phyloP scores from a whole-genome alignment of 1,140 invertebrate genomes.

The Microplitis mediator region DNA sequence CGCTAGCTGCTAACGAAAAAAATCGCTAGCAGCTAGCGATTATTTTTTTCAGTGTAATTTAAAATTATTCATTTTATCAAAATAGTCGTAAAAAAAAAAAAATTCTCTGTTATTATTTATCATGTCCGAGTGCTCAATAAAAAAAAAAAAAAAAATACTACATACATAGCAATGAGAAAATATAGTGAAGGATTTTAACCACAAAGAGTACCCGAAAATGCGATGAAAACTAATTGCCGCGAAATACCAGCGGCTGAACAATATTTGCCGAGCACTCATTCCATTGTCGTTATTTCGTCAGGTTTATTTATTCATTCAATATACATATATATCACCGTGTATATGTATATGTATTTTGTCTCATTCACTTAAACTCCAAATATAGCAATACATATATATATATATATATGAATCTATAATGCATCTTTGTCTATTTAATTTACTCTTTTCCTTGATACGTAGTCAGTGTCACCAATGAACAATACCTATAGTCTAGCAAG shows the following conservation, averaged over 20 bases:
- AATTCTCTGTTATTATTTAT: neutral
- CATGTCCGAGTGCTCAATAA: neutral
- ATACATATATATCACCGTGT: constrained; percentile 36
- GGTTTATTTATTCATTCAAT: constrained; percentile 33
- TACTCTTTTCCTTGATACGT: neutral
- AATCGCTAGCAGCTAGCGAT: no score
- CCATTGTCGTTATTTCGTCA: constrained; percentile 30
- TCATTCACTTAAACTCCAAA: neutral
- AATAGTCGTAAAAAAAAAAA: neutral
- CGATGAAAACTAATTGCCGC: constrained; percentile 11
- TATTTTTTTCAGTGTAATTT: no score
- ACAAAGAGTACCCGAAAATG: constrained; percentile 7
- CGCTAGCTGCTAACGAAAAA: no score
- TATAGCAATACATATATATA: neutral
- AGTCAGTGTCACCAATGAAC: constrained; percentile 25
- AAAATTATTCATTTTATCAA: neutral
- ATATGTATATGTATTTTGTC: neutral
- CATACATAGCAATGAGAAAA: neutral
- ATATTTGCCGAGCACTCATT: constrained; percentile 62
- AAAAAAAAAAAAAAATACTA: neutral
- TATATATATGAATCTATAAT: neutral
- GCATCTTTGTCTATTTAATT: neutral
- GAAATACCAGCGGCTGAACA: constrained; percentile 47
- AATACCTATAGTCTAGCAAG: constrained; percentile 51
- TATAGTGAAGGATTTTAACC: neutral